Base-by-base conservation (phyloP, 2,888 invertebrate genomes). In the Coelogynopora nodosa region DNA sequence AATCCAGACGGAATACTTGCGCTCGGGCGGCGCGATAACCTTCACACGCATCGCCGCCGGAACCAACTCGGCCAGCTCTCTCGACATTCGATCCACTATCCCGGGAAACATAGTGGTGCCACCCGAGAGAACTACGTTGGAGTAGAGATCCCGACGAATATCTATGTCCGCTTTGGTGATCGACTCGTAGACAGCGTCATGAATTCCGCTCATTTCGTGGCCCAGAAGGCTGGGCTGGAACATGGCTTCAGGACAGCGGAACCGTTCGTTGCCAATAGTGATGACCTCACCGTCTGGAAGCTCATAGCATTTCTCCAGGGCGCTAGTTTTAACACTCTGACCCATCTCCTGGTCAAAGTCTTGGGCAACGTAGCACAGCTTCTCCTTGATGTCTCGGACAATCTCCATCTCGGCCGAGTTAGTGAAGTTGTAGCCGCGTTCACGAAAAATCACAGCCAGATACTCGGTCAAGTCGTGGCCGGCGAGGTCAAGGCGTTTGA, bases 161-260 rank as follows among this genome's bases (percentile, higher is more conserved):
- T 99, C 99, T 94, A 98, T 95, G 93, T 99, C 99, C 0, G 98
- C 98, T 93, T 98, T 98, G 93, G 97, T 96, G 91, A 99, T 98
- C 0, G 98, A 95, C 93, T 95, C 97, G 93, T 96, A 95, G 86
- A 99, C 93, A n/a, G 92, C 97, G 92, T 98, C 98, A 90, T 99
- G 98, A 87, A 99, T 94, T 90, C 99, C 98, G 93, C 98, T 97
- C 91, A 95, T 97, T 92, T 99, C 99, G 91, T 98, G 97, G 0
- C 98, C 99, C 87, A 99, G 95, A 89, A 99, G 93, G 92, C 99
- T 98, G 0, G 99, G 99, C 90, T 97, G 94, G 93, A 99, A 99
- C 30, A 99, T 93, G 10, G 99, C 96, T 93, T 99, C 98, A 0
- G 98, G 98, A 0, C 98, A 98, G 88, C 98, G 93, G 93, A 97